Percentiles rank a stretch among this genome's conserved stretches.
Evolutionary conservation across 2,797 vertebrate genomes (phyloP).

Genomic region (Lepus townsendii): DNA sequence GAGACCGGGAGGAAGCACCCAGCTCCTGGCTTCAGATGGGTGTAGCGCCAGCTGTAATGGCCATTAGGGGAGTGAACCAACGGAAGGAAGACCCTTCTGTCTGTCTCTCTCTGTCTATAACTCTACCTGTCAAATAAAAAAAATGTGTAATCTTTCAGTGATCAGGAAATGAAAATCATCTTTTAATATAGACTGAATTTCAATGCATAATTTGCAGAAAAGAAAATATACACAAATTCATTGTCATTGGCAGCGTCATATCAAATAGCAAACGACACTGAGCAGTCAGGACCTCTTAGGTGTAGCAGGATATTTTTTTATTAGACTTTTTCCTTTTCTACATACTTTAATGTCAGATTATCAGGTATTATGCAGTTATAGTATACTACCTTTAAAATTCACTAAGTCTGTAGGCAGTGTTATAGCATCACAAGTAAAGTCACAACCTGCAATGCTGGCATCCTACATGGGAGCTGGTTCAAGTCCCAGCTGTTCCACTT

Average conservation of each 20-base stretch:
- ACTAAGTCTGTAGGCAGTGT: conserved; percentile 68
- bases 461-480: no score
- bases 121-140: background rate
- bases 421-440: no score
- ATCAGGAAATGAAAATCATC: conserved; percentile 53
- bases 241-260: conserved; percentile 78
- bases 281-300: conserved; percentile 76
- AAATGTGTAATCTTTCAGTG: background rate
- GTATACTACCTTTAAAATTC: conserved; percentile 79
- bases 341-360: conserved; percentile 82
- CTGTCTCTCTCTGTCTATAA: no score
- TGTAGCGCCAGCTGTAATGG: no score
- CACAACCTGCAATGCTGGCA: no score
- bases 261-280: conserved; percentile 74
- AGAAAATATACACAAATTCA: conserved; percentile 76
- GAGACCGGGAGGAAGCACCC: no score
- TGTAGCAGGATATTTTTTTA: conserved; percentile 84
- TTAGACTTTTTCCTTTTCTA: conserved; percentile 83
- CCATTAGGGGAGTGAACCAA: no score
- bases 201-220: conserved; percentile 72
- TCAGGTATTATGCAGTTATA: conserved; percentile 85
- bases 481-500: no score
- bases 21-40: no score
- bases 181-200: conserved; percentile 82
- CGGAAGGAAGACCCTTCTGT: no score